phyloP scores from a whole-genome alignment of 1,140 invertebrate species.

The Meloidogyne chitwoodi region DNA sequence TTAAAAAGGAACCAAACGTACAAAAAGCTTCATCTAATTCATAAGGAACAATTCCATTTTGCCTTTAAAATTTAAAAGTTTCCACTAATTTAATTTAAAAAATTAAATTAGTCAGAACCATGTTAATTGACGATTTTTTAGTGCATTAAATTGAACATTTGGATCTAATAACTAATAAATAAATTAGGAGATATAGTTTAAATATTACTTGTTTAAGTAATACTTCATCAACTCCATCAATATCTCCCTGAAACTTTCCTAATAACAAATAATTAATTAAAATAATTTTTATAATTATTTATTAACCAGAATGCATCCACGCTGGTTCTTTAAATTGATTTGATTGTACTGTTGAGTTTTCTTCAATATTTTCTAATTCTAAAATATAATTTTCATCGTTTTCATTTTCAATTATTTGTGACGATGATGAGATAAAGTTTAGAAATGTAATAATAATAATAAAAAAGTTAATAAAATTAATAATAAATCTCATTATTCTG shows the following conservation, averaged over 20 bases:
- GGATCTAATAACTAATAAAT: constrained; percentile 21
- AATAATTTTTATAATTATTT: background rate
- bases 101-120: constrained; percentile 16
- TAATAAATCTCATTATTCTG: background rate
- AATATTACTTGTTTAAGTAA: constrained; percentile 34
- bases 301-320: constrained; percentile 32
- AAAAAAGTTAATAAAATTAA: background rate
- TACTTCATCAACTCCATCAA: constrained; percentile 52
- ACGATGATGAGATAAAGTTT: background rate
- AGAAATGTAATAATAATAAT: background rate
- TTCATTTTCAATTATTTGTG: background rate
- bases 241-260: constrained; percentile 60
- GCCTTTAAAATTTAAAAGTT: constrained; percentile 40
- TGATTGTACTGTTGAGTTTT: background rate
- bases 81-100: background rate
- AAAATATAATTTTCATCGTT: background rate
- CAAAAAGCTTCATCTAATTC: constrained; percentile 56
- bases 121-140: constrained; percentile 28
- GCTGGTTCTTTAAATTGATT: constrained; percentile 8
- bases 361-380: background rate
- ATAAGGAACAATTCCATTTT: constrained; percentile 51
- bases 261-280: constrained; percentile 19
- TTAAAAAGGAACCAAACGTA: constrained; percentile 41
- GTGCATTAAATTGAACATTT: constrained; percentile 21
- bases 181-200: background rate